These are phyloP conservation scores for Antitype chi DNA, from an alignment of 2,888 invertebrate species.

Conservation along the genomic window DNA sequence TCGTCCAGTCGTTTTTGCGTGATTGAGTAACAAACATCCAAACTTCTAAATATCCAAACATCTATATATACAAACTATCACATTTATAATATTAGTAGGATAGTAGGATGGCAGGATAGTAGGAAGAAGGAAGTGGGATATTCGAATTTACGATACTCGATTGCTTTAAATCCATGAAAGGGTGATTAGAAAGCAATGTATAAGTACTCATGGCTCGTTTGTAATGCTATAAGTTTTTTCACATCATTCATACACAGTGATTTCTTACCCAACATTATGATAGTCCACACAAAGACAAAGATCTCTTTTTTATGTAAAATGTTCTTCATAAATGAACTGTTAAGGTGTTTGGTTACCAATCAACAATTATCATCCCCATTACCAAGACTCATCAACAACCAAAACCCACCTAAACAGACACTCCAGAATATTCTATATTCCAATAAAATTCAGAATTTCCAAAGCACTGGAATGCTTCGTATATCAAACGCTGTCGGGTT, in stretches of 20 bases:
- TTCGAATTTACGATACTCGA: not conserved
- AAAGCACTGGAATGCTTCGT: slow-evolving; percentile 59
- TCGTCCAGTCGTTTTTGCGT: no score
- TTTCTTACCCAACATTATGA: not conserved
- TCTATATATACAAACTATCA: no score
- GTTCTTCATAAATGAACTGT: not conserved
- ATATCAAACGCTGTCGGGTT: slow-evolving; percentile 65
- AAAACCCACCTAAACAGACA: not conserved
- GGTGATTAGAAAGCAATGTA: not conserved
- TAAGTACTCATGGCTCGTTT: no score
- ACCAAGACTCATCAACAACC: not conserved
- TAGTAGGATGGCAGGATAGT: no score
- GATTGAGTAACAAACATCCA: no score
- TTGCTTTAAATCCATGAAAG: not conserved
- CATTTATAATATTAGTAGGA: no score
- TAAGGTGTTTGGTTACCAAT: not conserved
- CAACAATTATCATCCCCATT: not conserved
- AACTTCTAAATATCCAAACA: no score
- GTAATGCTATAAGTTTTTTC: not conserved
- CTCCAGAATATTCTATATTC: slow-evolving; percentile 28
- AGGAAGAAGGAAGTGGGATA: no score
- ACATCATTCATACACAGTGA: not conserved
- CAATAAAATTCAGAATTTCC: slow-evolving; percentile 55
- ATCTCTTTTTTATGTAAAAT: not conserved
- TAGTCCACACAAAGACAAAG: not conserved